Evolutionary conservation across 2,113 vertebrate species (phyloP).

Genomic region (Natator depressus): DNA sequence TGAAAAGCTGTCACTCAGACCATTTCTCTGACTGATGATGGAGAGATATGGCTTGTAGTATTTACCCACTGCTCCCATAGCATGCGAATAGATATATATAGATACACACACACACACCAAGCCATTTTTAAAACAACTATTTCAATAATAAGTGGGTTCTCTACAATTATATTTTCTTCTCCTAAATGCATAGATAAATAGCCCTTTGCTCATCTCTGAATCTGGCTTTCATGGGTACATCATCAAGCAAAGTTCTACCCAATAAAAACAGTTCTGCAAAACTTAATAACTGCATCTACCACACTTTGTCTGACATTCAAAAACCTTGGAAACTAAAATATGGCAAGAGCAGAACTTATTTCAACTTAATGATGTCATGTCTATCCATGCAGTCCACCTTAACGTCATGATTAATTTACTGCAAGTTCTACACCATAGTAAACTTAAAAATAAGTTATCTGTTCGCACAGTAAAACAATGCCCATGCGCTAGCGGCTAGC

Average conservation of each 20-base stretch:
- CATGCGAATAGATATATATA: too few species aligned
- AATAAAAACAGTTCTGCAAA: conserved; percentile 80
- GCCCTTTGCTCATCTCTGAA: conserved; percentile 76
- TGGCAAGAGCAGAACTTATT: conserved; percentile 65
- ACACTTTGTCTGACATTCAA: conserved; percentile 76
- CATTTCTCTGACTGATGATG: not conserved
- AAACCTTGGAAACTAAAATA: conserved; percentile 76
- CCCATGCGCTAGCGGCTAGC: not conserved
- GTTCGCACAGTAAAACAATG: conserved; percentile 60
- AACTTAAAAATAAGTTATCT: conserved; percentile 61
- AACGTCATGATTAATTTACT: conserved; percentile 81
- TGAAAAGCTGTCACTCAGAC: not conserved
- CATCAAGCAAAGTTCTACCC: conserved; percentile 76
- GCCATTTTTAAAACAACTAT: not conserved
- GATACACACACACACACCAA: not conserved
- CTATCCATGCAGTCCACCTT: conserved; percentile 71
- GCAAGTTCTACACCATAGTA: conserved; percentile 65
- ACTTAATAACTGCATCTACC: conserved; percentile 79
- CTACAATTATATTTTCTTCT: conserved; percentile 75
- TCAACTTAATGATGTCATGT: conserved; percentile 79
- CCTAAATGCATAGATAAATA: conserved; percentile 73
- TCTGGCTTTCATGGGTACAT: conserved; percentile 70
- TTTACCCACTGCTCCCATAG: too few species aligned
- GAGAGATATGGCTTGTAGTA: too few species aligned
- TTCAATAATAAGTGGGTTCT: conserved; percentile 39